A percentile compares a stretch with the other conserved stretches of the same genome.
phyloP scores from a whole-genome alignment of 2,113 vertebrate genomes.

The Isichthys henryi region DNA sequence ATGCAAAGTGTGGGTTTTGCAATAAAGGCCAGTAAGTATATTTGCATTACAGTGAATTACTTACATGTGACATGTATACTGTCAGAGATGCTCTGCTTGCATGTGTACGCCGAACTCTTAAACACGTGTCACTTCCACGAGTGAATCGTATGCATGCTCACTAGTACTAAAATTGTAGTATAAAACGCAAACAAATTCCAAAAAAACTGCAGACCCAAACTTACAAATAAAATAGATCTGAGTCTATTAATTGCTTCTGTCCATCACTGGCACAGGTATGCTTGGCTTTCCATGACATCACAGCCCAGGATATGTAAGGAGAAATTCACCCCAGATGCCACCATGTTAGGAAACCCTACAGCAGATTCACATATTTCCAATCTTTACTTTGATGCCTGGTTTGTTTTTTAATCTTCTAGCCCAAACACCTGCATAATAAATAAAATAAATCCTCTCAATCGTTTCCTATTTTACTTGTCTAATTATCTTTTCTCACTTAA shows the following conservation, averaged over 20 bases:
- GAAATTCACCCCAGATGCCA: not conserved
- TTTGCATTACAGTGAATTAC: not conserved
- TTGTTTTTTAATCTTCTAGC: not conserved
- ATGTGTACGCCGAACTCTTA: not conserved
- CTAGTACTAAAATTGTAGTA: not conserved
- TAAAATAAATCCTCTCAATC: not conserved
- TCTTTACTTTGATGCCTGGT: not conserved
- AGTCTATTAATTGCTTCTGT: not conserved
- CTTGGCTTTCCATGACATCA: not conserved
- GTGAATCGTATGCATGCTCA: not conserved
- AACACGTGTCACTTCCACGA: not conserved
- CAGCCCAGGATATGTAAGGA: not conserved
- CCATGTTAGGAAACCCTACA: not conserved
- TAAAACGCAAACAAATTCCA: not conserved
- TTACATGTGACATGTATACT: not conserved
- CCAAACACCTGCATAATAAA: not conserved
- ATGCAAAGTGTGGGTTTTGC: not conserved
- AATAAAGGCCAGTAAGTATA: not conserved
- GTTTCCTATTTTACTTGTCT: not conserved
- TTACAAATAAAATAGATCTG: not conserved
- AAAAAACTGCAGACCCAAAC: not conserved
- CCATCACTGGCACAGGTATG: not conserved
- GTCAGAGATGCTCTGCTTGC: not conserved
- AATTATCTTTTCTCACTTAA: not conserved
- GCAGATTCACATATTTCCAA: not conserved